These are phyloP conservation scores for Hanleya hanleyi DNA, from an alignment of 2,888 invertebrate genomes.

Conservation along the genomic window DNA sequence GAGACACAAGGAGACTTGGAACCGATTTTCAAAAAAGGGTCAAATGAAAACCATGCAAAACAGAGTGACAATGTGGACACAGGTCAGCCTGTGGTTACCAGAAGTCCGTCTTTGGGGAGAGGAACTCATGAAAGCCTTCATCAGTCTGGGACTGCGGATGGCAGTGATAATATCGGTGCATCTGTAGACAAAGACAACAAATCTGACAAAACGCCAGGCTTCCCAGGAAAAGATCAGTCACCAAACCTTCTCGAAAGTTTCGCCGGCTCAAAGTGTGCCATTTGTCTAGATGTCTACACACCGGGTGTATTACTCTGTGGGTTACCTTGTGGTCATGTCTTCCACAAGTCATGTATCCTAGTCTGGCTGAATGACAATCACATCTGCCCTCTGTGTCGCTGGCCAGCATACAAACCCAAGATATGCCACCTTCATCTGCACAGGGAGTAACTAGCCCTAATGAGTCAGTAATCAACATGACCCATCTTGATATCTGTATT, in stretches of 20 bases:
- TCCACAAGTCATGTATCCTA: slow-evolving; percentile 76
- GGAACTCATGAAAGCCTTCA: background rate
- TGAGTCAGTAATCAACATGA: too few species aligned
- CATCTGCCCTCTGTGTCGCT: slow-evolving; percentile 76
- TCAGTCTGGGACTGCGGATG: background rate
- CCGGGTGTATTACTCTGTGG: slow-evolving; percentile 73
- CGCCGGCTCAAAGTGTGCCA: slow-evolving; percentile 74
- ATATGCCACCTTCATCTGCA: slow-evolving; percentile 36
- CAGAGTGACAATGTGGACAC: background rate
- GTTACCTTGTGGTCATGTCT: slow-evolving; percentile 76
- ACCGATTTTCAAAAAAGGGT: too few species aligned
- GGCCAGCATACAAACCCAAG: slow-evolving; percentile 75
- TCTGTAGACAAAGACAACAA: background rate
- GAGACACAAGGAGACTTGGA: background rate
- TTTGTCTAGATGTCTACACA: slow-evolving; percentile 75
- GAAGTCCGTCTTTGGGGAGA: background rate
- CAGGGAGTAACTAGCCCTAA: slow-evolving; percentile 28
- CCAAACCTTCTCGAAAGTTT: background rate
- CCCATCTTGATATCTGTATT: too few species aligned
- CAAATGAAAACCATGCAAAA: background rate
- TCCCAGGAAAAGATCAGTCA: background rate
- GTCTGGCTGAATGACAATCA: slow-evolving; percentile 76
- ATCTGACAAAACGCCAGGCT: background rate
- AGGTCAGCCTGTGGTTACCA: background rate
- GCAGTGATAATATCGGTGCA: background rate